These are phyloP conservation scores for Peribatodes rhomboidaria DNA, from an alignment of 2,888 invertebrate species.

Conservation along the genomic window DNA sequence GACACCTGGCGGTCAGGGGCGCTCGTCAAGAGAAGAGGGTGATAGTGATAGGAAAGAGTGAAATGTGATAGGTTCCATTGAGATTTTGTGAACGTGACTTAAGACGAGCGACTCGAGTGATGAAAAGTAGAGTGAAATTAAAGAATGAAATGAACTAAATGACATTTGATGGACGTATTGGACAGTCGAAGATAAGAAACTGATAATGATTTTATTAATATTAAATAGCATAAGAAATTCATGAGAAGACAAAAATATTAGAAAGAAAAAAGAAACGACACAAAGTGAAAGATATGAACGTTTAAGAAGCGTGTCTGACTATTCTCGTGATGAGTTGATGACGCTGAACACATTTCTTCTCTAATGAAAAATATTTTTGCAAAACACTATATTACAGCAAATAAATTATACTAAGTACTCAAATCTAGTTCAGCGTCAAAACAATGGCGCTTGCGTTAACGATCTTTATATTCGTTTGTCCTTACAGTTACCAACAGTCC, in stretches of 20 bases:
- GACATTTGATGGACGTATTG: not conserved
- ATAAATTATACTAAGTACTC: not conserved
- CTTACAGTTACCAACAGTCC: not conserved
- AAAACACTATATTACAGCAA: not conserved
- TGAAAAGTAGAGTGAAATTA: not conserved
- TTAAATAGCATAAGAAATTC: too few relatives aligned
- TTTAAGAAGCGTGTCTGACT: not conserved
- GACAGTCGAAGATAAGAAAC: not conserved
- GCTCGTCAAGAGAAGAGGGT: constrained; percentile 83
- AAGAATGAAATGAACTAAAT: not conserved
- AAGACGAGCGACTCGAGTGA: not conserved
- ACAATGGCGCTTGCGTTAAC: not conserved
- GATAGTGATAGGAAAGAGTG: constrained; percentile 75
- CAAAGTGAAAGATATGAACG: not conserved
- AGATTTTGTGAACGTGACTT: not conserved
- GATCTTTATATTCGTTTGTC: not conserved
- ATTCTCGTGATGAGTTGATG: not conserved
- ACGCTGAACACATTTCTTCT: too few relatives aligned
- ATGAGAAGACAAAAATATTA: not conserved
- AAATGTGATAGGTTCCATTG: constrained; percentile 34
- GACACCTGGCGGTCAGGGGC: constrained; percentile 86
- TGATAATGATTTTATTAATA: too few relatives aligned
- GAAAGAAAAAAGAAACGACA: not conserved
- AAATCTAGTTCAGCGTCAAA: not conserved
- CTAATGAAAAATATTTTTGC: not conserved